Conservation (phyloP, 1,140 invertebrate genomes). For the Drosophila erecta region DNA sequence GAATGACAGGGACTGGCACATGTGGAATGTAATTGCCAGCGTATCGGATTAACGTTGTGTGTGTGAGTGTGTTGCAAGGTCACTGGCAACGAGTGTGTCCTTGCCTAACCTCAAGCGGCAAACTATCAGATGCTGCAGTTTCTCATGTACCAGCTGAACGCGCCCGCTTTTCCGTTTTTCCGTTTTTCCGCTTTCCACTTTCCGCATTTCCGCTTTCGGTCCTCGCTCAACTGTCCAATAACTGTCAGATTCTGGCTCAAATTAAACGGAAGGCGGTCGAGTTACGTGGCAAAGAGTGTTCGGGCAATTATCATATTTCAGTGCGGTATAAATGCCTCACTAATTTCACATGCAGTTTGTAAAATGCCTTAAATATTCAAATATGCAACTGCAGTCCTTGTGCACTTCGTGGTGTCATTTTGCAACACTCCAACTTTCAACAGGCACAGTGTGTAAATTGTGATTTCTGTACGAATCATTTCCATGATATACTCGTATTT, state of each 20-base stretch:
- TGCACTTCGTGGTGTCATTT: too few species aligned
- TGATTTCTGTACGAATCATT: neutral
- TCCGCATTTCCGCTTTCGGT: neutral
- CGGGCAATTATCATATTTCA: constrained; percentile 26
- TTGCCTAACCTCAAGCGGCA: constrained; percentile 6
- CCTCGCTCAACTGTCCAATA: constrained; percentile 62
- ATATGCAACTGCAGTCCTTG: neutral
- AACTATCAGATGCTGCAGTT: constrained; percentile 27
- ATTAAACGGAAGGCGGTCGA: constrained; percentile 59
- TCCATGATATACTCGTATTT: too few species aligned
- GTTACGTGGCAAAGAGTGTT: constrained; percentile 1
- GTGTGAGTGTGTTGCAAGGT: constrained; percentile 21
- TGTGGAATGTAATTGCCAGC: constrained; percentile 46
- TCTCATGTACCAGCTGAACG: constrained; percentile 8
- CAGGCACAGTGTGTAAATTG: neutral
- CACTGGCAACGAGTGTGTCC: constrained; percentile 16
- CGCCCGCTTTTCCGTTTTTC: too few species aligned
- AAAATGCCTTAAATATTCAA: constrained; percentile 22
- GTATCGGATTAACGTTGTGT: constrained; percentile 34
- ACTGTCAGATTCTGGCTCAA: constrained; percentile 75
- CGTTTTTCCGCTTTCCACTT: too few species aligned
- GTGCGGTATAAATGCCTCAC: neutral
- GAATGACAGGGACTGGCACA: constrained; percentile 26
- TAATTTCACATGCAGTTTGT: constrained; percentile 25
- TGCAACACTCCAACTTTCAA: neutral